A percentile compares a stretch with the other conserved stretches of the same genome.
Conservation (phyloP, 2,888 invertebrate genomes). For the Meteorus cinctellus region DNA sequence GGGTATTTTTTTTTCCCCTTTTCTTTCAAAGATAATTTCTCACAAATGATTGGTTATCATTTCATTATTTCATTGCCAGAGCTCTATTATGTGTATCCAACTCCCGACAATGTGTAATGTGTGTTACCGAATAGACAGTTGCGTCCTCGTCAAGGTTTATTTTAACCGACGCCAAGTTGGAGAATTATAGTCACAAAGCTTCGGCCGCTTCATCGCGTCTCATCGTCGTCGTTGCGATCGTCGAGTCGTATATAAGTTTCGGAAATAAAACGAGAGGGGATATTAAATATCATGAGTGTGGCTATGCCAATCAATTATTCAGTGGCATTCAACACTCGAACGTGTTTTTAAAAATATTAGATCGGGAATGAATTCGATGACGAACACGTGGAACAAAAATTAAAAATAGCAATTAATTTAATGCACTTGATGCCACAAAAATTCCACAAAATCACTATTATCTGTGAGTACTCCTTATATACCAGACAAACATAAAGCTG, state of each 20-base stretch:
- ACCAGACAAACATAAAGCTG: neutral
- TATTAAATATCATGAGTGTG: too few relatives aligned
- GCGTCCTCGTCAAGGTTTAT: conserved; percentile 1
- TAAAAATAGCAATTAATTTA: too few relatives aligned
- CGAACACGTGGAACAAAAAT: too few relatives aligned
- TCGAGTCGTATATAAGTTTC: too few relatives aligned
- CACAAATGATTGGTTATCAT: neutral
- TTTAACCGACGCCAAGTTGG: conserved; percentile 1
- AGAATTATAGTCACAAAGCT: neutral
- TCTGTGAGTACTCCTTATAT: neutral
- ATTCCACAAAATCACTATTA: neutral
- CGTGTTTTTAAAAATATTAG: too few relatives aligned
- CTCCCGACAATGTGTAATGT: neutral
- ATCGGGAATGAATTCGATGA: too few relatives aligned
- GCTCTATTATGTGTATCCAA: neutral
- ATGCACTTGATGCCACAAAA: neutral
- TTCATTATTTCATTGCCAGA: neutral
- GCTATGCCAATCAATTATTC: too few relatives aligned
- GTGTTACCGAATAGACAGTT: neutral
- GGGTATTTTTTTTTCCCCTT: neutral
- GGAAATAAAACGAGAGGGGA: too few relatives aligned
- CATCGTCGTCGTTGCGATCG: too few relatives aligned
- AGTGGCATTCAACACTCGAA: too few relatives aligned
- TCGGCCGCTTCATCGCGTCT: too few relatives aligned
- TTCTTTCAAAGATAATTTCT: neutral